Evolutionary conservation across 2,888 invertebrate species (phyloP).

Genomic region (Xestoiulus laeticollis): DNA sequence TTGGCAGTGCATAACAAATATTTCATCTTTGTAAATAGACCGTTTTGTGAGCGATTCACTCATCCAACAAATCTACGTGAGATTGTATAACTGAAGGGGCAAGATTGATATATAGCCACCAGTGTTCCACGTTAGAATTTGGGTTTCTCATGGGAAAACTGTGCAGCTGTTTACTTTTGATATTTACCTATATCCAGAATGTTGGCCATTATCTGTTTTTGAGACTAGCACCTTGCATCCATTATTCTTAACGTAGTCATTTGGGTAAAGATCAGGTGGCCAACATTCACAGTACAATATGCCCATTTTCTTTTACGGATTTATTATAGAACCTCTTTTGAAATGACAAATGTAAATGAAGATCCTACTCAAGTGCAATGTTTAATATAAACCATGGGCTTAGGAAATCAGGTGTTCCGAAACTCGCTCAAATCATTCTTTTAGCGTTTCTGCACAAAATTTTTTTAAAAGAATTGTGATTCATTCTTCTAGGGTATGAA

Average conservation of each 20-base stretch:
- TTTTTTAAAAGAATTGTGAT: too few relatives aligned
- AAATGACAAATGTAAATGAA: background rate
- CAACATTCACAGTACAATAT: background rate
- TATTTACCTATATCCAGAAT: background rate
- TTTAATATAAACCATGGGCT: too few relatives aligned
- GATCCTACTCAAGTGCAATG: too few relatives aligned
- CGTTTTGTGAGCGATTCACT: constrained; percentile 13
- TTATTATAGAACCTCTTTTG: background rate
- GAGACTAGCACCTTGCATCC: background rate
- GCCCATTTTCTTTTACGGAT: background rate
- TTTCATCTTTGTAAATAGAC: background rate
- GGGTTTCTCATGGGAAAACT: background rate
- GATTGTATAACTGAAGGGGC: constrained; percentile 1
- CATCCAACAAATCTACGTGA: constrained; percentile 14
- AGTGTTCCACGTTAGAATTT: background rate
- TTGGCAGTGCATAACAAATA: constrained; percentile 24
- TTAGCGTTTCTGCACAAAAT: too few relatives aligned
- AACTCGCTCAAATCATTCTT: too few relatives aligned
- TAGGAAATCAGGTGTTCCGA: too few relatives aligned
- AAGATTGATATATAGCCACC: background rate
- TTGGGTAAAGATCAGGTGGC: background rate
- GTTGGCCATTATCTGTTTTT: background rate
- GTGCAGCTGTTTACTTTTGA: constrained; percentile 28
- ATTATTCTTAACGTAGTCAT: background rate
- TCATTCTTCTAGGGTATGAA: too few relatives aligned